Base-by-base conservation (phyloP, 1,140 invertebrate genomes). In the Drosophila sp. region DNA sequence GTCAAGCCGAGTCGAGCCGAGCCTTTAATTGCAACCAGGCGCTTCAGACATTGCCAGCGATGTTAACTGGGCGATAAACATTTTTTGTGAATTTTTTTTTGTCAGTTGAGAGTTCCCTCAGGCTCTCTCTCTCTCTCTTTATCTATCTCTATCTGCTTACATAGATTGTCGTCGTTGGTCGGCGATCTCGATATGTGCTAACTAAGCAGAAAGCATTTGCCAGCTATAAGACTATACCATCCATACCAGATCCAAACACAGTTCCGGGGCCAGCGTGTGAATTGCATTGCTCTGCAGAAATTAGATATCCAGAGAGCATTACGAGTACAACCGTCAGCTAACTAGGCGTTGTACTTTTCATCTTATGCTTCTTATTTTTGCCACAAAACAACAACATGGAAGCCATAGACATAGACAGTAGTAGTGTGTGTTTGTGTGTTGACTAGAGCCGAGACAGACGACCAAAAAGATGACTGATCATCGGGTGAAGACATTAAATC, bases 401-500 rank as follows among this genome's bases (percentile, higher is more conserved):
- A 21, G 21, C 21, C 21, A 21, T 21, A 21, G 21, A 21, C 21
- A 2, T n/a, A n/a, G n/a, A 21, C 27, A 6, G 4, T 29, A 5
- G 4, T 29, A 6, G 27, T 29, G 27, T 29, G 27, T 29, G 27
- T 29, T 2, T 29, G 27, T 29, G 27, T 29, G 9, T 40, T 58
- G 41, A 38, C 25, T 18, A 40, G 40, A 50, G 25, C 27, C 9
- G 36, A 18, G 27, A 46, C 40, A 9, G 45, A 41, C 7, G 13
- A 63, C 61, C 27, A 29, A 62, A 51, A 27, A 66, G 62, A 83
- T 83, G 80, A 83, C 75, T 83, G 80, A 84, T 83, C 77, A 76
- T 80, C 77, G 80, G 59, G 9, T 58, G 64, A 76, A 80, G 81
- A 83, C 77, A 84, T 80, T 84, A 86, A 84, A 84, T 84, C 80